Base-by-base conservation (phyloP, 2,113 vertebrate genomes). In the Stercorarius parasiticus region DNA sequence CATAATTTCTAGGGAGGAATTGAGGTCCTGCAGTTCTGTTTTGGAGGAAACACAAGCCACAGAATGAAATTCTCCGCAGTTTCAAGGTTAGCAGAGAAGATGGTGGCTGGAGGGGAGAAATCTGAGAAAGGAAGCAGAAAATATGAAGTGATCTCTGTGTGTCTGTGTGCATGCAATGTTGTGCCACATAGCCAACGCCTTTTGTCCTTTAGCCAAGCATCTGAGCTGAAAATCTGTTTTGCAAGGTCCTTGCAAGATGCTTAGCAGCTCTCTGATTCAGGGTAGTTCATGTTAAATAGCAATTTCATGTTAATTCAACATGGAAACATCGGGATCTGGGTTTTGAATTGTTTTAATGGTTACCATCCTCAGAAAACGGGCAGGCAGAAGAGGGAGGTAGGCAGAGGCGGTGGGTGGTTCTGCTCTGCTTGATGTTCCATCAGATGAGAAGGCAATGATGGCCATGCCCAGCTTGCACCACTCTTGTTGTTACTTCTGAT, bases 1-100 rank as follows among this genome's bases (percentile, higher is more conserved):
- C 62, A 55, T 79, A 87, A 94, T 89, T 96, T 82, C 92, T 84
- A 56, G 70, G 82, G 89, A 89, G 89, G 56, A 87, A 43, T 61
- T 56, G 81, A 82, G 53, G 74, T 82, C 49, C 34, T 88, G 62
- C 52, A 74, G 10, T 91, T 89, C 81, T 78, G 36, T 40, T 93
- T 80, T 65, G 70, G 56, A 84, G 53, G 87, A 76, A 93, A 80
- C 66, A 67, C 30, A 96, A 94, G 45, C 93, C 90, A 86, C 73
- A 93, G 71, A 95, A 50, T 59, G 36, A 93, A 93, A 90, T 82
- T 64, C 77, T 62, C 50, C 7, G 1, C 52, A 87, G 16, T 90
- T 87, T 85, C 73, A 85, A 82, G 56, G 34, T 85, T 87, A 93
- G 62, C 49, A 72, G 36, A 96, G 49, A 82, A 87, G 36, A 40